Percentiles rank a stretch among this genome's conserved stretches.
Evolutionary conservation across 1,140 invertebrate species (phyloP).

Genomic region (Euglossa dilemma): DNA sequence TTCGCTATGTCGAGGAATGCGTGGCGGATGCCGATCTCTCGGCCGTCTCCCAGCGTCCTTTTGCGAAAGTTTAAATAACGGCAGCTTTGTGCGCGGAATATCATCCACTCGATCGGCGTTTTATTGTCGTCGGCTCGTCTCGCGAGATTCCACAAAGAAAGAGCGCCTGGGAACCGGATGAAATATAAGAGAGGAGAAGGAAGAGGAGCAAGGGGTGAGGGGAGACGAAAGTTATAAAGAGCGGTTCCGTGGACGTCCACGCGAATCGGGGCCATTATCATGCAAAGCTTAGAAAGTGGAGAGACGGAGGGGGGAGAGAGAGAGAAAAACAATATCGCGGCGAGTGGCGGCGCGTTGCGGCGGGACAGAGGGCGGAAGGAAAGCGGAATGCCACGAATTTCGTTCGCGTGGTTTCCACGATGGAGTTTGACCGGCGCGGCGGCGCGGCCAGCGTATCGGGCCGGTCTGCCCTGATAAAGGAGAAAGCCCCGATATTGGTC

Average conservation of each 20-base stretch:
- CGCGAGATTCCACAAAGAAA: neutral
- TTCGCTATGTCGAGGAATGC: neutral
- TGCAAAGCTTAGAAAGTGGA: slow-evolving; percentile 41
- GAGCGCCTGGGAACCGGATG: neutral
- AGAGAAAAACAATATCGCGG: slow-evolving; percentile 50
- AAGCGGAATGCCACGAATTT: slow-evolving; percentile 66
- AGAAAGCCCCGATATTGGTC: slow-evolving; percentile 65
- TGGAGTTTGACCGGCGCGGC: slow-evolving; percentile 49
- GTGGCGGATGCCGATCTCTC: no score
- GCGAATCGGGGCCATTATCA: slow-evolving; percentile 56
- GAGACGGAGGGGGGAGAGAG: neutral
- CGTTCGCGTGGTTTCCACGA: slow-evolving; percentile 56
- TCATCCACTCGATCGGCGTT: slow-evolving; percentile 13
- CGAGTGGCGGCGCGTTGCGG: neutral
- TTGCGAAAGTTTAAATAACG: slow-evolving; percentile 9
- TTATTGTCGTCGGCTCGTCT: neutral
- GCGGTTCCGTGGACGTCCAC: slow-evolving; percentile 48
- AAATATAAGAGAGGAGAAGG: neutral
- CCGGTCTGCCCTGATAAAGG: slow-evolving; percentile 49
- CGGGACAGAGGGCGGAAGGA: neutral
- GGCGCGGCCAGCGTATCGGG: slow-evolving; percentile 28
- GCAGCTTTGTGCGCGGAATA: neutral
- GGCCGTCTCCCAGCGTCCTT: neutral
- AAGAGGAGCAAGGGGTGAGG: neutral
- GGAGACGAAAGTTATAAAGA: slow-evolving; percentile 34